These are phyloP conservation scores for Daboia siamensis DNA, from an alignment of 2,113 vertebrate genomes.

Conservation along the genomic window DNA sequence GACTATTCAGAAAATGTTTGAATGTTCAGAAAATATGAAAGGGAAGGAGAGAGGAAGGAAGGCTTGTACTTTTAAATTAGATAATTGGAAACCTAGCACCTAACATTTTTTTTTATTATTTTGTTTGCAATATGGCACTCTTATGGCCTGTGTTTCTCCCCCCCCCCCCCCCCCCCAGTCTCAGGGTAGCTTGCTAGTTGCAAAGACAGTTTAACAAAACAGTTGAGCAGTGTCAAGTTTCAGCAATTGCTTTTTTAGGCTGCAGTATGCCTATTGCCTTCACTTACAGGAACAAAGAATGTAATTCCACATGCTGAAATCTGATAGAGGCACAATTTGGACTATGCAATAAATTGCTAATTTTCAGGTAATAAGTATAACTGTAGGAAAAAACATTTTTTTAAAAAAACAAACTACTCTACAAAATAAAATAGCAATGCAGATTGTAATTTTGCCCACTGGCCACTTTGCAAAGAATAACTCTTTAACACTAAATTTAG, in stretches of 20 bases:
- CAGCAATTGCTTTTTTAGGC: conserved; percentile 4
- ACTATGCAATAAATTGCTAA: background rate
- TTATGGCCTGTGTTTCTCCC: background rate
- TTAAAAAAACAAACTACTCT: background rate
- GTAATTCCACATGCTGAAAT: background rate
- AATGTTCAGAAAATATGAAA: background rate
- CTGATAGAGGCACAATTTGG: background rate
- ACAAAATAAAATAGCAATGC: background rate
- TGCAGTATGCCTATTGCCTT: conserved; percentile 18
- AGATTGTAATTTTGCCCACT: background rate
- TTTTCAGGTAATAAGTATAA: background rate
- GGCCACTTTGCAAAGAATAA: background rate
- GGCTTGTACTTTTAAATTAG: background rate
- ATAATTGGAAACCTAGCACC: background rate
- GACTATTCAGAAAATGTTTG: background rate
- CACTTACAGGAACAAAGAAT: background rate
- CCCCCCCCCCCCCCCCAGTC: background rate
- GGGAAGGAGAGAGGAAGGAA: background rate
- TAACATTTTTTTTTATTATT: background rate
- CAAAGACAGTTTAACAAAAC: conserved; percentile 5
- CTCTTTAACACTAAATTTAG: background rate
- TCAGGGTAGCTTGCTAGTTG: background rate
- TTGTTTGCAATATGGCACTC: background rate
- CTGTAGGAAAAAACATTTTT: background rate
- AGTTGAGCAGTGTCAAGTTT: background rate